These are phyloP conservation scores for Amiota minor DNA, from an alignment of 2,888 invertebrate species.

Conservation along the genomic window DNA sequence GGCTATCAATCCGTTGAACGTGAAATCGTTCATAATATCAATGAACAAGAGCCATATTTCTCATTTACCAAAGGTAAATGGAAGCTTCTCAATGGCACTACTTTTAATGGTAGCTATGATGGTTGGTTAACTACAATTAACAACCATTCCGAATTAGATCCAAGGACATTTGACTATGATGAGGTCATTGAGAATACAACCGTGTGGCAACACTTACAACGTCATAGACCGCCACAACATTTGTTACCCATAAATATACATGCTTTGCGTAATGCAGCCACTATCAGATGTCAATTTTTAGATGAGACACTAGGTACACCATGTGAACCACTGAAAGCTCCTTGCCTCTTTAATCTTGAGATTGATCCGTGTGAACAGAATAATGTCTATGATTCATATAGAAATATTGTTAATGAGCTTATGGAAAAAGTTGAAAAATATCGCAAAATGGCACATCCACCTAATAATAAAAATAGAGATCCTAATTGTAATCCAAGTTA, in stretches of 20 bases:
- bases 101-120: constrained; percentile 55
- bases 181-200: constrained; percentile 51
- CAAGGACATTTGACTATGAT: constrained; percentile 52
- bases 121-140: constrained; percentile 52
- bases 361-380: constrained; percentile 75
- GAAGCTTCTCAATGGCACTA: constrained; percentile 70
- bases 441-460: constrained; percentile 72
- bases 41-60: constrained; percentile 75
- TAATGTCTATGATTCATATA: constrained; percentile 61
- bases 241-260: constrained; percentile 68
- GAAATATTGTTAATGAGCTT: constrained; percentile 61
- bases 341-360: constrained; percentile 75
- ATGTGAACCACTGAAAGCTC: constrained; percentile 59
- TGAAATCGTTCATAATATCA: constrained; percentile 83
- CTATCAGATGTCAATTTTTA: constrained; percentile 53
- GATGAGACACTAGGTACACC: constrained; percentile 40
- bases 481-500: constrained; percentile 75
- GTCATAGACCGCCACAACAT: constrained; percentile 26
- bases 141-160: constrained; percentile 44
- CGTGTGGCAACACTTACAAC: constrained; percentile 58
- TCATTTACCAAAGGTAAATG: constrained; percentile 62
- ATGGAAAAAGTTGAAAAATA: constrained; percentile 74
- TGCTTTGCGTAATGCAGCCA: constrained; percentile 52
- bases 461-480: constrained; percentile 75
- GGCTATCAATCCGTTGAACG: constrained; percentile 74